A percentile compares a stretch with the other conserved stretches of the same genome.
phyloP scores from a whole-genome alignment of 2,797 vertebrate species.

The Halcyon leucocephala region DNA sequence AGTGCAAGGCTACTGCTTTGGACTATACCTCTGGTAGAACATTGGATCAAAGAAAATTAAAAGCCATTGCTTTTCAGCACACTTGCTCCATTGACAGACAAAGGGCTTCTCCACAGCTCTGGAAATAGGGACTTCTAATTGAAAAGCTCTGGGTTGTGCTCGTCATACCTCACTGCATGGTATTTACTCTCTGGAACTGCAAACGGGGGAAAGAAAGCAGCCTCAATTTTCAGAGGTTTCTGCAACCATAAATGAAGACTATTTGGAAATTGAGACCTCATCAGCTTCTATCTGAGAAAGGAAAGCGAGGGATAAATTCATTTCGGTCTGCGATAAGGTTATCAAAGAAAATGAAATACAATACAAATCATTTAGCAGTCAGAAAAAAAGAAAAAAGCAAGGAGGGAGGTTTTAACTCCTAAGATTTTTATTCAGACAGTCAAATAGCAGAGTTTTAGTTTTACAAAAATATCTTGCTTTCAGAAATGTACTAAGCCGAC shows the following conservation, averaged over 20 bases:
- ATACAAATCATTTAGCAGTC: background rate
- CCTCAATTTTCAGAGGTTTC: background rate
- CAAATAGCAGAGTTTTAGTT: background rate
- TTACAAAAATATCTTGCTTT: background rate
- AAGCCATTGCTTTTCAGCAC: background rate
- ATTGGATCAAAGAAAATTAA: background rate
- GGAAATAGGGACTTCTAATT: background rate
- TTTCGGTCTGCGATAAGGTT: background rate
- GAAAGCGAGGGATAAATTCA: background rate
- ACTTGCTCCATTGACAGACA: background rate
- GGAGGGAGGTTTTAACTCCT: background rate
- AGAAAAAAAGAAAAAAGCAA: background rate
- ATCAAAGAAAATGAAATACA: background rate
- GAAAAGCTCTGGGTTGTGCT: background rate
- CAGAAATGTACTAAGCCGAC: background rate
- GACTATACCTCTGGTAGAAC: fast-evolving
- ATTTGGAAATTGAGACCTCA: slow-evolving; percentile 4
- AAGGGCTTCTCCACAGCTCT: background rate
- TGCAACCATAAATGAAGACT: background rate
- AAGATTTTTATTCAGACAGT: background rate
- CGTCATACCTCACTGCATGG: background rate
- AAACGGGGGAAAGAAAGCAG: background rate
- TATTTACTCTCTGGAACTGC: background rate
- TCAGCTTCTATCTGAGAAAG: background rate
- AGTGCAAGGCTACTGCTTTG: background rate